phyloP scores from a whole-genome alignment of 2,888 invertebrate species.

The Cheilosia pagana region DNA sequence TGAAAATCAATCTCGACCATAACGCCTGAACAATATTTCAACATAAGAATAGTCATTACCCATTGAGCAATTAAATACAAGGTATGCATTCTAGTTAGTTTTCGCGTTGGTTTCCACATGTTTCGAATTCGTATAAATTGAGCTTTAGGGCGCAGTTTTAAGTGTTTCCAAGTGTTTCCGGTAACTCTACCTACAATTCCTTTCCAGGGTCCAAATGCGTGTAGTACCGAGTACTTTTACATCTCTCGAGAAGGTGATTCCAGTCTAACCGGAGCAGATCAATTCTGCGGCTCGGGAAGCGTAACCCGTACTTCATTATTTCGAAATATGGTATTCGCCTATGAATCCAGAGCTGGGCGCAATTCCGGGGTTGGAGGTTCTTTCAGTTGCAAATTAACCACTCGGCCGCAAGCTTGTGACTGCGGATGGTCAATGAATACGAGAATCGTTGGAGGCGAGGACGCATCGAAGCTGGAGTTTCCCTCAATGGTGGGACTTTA shows the following conservation, averaged over 20 bases:
- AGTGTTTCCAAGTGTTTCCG: too few species aligned
- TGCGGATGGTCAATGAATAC: conserved; percentile 82
- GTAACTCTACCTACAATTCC: background rate
- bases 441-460: conserved; percentile 85
- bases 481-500: conserved; percentile 86
- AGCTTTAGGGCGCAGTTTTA: too few species aligned
- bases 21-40: too few species aligned
- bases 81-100: too few species aligned
- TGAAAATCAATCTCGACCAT: too few species aligned
- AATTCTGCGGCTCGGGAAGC: conserved; percentile 79
- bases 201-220: conserved; percentile 61
- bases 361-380: conserved; percentile 73
- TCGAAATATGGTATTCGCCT: conserved; percentile 78
- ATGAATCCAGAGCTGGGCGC: conserved; percentile 76
- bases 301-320: conserved; percentile 78
- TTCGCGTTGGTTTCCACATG: too few species aligned
- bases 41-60: too few species aligned
- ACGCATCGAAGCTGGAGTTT: conserved; percentile 85
- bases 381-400: conserved; percentile 78
- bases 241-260: conserved; percentile 80
- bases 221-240: conserved; percentile 81
- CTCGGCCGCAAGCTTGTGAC: conserved; percentile 78
- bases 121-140: too few species aligned
- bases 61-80: too few species aligned
- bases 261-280: conserved; percentile 78